Evolutionary conservation across 2,888 invertebrate genomes (phyloP).

Genomic region (Eupithecia abbreviata): DNA sequence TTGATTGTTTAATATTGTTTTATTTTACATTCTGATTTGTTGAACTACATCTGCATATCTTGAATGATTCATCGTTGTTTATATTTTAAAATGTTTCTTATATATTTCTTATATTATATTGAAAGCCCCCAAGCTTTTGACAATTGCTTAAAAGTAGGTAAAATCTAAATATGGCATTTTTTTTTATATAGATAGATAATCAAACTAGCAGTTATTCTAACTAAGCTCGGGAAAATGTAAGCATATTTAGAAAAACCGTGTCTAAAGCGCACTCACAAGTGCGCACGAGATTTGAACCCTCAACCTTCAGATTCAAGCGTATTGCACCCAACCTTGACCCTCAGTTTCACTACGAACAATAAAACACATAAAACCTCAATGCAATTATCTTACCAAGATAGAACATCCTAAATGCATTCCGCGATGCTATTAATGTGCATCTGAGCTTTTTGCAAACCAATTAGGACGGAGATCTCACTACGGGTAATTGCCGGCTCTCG

Average conservation of each 20-base stretch:
- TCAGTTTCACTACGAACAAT: neutral
- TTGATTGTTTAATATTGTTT: constrained; percentile 30
- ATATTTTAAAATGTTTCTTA: neutral
- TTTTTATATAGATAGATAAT: neutral
- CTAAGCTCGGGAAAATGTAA: neutral
- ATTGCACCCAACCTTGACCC: neutral
- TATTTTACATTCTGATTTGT: constrained; percentile 22
- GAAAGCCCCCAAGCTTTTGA: neutral
- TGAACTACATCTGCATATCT: constrained; percentile 24
- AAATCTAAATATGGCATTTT: neutral
- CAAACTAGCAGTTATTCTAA: neutral
- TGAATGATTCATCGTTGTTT: constrained; percentile 13
- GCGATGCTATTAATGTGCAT: constrained; percentile 31
- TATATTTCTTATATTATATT: neutral
- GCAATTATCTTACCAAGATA: constrained; percentile 18
- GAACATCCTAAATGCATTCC: constrained; percentile 34
- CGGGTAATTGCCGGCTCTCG: constrained; percentile 42
- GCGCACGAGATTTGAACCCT: neutral
- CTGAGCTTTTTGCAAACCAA: constrained; percentile 42
- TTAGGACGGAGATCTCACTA: constrained; percentile 44
- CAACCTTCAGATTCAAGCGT: neutral
- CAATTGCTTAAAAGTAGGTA: neutral
- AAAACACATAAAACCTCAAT: constrained; percentile 7
- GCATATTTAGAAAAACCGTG: neutral
- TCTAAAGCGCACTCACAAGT: neutral